Percentiles rank a stretch among this genome's conserved stretches.
Conservation (phyloP, 2,113 vertebrate genomes). For the Scartelaos histophorus region DNA sequence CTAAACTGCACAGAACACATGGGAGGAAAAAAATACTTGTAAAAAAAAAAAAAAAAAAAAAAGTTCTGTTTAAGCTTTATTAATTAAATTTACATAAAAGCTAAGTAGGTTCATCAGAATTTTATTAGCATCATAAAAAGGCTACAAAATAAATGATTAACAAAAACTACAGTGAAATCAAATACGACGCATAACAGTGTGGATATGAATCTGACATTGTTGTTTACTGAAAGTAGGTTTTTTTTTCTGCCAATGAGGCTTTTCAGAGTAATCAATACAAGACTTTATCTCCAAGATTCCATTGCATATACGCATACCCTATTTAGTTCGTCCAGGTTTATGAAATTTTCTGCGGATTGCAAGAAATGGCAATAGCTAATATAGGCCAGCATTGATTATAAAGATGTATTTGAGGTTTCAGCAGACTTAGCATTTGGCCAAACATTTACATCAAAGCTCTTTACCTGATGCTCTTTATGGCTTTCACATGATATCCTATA, state of each 20-base stretch:
- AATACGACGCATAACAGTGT: neutral
- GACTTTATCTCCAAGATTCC: neutral
- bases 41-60: neutral
- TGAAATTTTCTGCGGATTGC: neutral
- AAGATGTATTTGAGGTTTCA: neutral
- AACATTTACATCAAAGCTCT: conserved; percentile 10
- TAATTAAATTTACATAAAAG: neutral
- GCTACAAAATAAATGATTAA: neutral
- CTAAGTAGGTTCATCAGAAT: neutral
- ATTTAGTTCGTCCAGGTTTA: neutral
- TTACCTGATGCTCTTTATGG: conserved; percentile 29
- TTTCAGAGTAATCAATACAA: neutral
- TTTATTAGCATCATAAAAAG: neutral
- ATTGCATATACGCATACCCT: neutral
- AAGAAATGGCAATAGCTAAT: neutral
- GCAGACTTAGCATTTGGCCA: neutral
- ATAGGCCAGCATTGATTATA: neutral
- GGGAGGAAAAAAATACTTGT: neutral
- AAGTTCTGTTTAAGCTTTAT: neutral
- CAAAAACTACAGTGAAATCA: neutral
- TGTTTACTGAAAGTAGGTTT: neutral
- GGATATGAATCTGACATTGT: neutral
- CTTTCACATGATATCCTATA: conserved; percentile 5
- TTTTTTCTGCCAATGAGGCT: neutral
- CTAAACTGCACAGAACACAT: neutral